These are phyloP conservation scores for Somateria mollissima DNA, from an alignment of 2,797 vertebrate genomes.

Conservation along the genomic window DNA sequence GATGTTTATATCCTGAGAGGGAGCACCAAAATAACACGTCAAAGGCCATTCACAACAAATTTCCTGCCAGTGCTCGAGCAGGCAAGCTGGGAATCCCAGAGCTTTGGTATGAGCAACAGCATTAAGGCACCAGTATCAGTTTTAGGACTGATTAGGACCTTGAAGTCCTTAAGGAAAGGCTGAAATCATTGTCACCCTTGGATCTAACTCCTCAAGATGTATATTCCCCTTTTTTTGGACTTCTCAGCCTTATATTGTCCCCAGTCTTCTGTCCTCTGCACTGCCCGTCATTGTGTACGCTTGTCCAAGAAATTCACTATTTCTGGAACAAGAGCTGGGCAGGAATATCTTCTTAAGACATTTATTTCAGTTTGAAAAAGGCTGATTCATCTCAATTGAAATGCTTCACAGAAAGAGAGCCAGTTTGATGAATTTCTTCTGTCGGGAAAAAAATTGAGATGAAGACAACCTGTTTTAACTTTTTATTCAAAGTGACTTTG, in stretches of 20 bases:
- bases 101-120: not conserved
- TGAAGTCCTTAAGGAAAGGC: not conserved
- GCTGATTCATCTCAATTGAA: not conserved
- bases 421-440: conserved; percentile 15
- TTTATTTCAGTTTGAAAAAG: not conserved
- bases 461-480: conserved; percentile 5
- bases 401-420: not conserved
- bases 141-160: not conserved
- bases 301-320: not conserved
- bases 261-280: not conserved
- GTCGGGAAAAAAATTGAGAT: not conserved
- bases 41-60: not conserved
- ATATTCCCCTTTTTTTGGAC: not conserved
- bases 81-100: not conserved
- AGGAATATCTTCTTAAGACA: not conserved
- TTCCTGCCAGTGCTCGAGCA: not conserved
- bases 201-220: not conserved
- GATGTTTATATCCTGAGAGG: not conserved
- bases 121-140: fast-evolving
- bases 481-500: conserved; percentile 43
- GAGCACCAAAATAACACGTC: not conserved
- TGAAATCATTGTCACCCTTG: not conserved
- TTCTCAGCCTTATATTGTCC: not conserved
- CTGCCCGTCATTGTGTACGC: fast-evolving
- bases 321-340: not conserved